These are phyloP conservation scores for Hydractinia symbiolongicarpus DNA, from an alignment of 30 jellyfish, hydroid and myxozoan genomes.

Conservation along the genomic window DNA sequence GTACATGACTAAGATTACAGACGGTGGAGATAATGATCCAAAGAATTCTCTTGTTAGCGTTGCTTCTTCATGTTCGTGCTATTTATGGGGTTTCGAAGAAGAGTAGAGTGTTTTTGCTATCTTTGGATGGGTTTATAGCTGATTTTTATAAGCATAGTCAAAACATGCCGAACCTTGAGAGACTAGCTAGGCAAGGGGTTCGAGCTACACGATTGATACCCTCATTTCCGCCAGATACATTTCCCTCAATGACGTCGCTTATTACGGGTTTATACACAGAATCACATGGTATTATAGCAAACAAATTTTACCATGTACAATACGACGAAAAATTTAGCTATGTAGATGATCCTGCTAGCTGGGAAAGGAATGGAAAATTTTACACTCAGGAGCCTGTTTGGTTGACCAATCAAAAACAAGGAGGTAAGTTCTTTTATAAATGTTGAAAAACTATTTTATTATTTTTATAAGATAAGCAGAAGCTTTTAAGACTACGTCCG, in stretches of 20 bases:
- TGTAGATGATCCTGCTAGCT: neutral
- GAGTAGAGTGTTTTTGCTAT: constrained; percentile 18
- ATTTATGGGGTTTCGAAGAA: no score
- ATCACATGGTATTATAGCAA: constrained; percentile 26
- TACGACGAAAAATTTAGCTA: neutral
- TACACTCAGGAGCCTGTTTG: constrained; percentile 23
- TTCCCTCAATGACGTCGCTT: constrained; percentile 27
- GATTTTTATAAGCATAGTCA: neutral
- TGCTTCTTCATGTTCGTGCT: no score
- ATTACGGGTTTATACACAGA: constrained; percentile 28
- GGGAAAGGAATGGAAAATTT: constrained; percentile 2
- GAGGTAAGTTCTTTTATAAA: neutral
- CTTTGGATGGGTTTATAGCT: constrained; percentile 9
- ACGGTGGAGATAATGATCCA: no score
- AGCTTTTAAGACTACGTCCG: no score
- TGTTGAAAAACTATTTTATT: neutral
- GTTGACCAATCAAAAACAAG: constrained; percentile 32
- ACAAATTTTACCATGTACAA: neutral
- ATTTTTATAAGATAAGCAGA: no score
- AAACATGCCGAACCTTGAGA: constrained; percentile 14
- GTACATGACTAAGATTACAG: no score
- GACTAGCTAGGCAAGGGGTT: constrained; percentile 1
- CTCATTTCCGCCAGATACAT: constrained; percentile 25
- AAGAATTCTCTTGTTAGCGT: no score
- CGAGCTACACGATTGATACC: constrained; percentile 27